Evolutionary conservation across 2,888 invertebrate species (phyloP).

Genomic region (Automeris io): DNA sequence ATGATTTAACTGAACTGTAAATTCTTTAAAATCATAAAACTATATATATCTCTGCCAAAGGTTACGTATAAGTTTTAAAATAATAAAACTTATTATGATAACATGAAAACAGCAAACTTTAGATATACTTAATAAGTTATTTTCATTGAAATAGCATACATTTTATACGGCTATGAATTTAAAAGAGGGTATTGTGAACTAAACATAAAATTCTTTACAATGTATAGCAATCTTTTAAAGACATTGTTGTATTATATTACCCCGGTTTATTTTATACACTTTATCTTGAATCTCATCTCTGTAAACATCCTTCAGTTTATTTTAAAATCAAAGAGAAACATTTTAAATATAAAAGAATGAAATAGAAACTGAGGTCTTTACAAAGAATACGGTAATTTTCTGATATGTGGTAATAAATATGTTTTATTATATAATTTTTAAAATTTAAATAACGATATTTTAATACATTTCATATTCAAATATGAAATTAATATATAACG

Average conservation of each 20-base stretch:
- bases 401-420: background rate
- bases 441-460: no score
- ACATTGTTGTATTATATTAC: constrained; percentile 2
- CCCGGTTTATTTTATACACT: constrained; percentile 1
- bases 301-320: background rate
- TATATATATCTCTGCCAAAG: no score
- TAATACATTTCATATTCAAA: no score
- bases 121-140: constrained; percentile 10
- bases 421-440: background rate
- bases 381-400: background rate
- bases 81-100: no score
- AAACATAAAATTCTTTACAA: constrained; percentile 3
- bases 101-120: background rate
- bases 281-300: background rate
- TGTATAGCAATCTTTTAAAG: constrained; percentile 3
- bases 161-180: constrained; percentile 20
- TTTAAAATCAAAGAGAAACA: background rate
- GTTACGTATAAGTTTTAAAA: no score
- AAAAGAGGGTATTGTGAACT: constrained; percentile 5
- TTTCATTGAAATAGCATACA: constrained; percentile 25
- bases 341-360: background rate
- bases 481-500: no score
- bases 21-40: no score
- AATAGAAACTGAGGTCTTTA: background rate
- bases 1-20: no score